These are phyloP conservation scores for Napeogenes sylphis DNA, from an alignment of 2,888 invertebrate species.

Conservation along the genomic window DNA sequence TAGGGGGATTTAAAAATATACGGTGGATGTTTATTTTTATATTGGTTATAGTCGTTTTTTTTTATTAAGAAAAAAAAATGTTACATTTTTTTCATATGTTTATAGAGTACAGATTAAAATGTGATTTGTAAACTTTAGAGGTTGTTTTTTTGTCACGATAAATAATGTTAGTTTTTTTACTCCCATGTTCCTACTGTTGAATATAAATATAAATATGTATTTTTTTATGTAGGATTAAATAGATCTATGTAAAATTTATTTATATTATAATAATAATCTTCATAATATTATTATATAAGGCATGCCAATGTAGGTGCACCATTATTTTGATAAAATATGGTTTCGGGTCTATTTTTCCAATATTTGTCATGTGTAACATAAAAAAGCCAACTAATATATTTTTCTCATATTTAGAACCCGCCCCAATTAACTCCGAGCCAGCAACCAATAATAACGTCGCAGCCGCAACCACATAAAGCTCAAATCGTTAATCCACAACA, in stretches of 20 bases:
- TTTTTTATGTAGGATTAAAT: background rate
- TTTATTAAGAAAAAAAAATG: background rate
- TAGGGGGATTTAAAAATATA: slow-evolving; percentile 20
- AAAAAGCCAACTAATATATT: background rate
- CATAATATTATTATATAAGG: background rate
- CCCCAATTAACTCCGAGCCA: slow-evolving; percentile 70
- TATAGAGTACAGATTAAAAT: background rate
- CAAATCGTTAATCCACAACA: slow-evolving; percentile 67
- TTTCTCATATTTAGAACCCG: slow-evolving; percentile 48
- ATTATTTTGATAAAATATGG: slow-evolving; percentile 9
- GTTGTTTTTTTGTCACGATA: no score
- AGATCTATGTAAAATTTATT: background rate
- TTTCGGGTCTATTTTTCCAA: slow-evolving; percentile 13
- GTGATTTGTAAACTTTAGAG: no score
- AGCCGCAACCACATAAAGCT: slow-evolving; percentile 77
- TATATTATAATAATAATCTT: background rate
- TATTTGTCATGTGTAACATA: slow-evolving; percentile 5
- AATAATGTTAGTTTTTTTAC: no score
- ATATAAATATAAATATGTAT: background rate
- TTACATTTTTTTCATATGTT: background rate
- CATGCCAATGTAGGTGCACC: background rate
- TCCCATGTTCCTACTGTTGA: no score
- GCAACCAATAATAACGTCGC: slow-evolving; percentile 69
- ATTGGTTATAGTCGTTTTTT: slow-evolving; percentile 1
- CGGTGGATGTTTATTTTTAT: background rate